phyloP scores from a whole-genome alignment of 2,113 vertebrate species.

The Progne subis region DNA sequence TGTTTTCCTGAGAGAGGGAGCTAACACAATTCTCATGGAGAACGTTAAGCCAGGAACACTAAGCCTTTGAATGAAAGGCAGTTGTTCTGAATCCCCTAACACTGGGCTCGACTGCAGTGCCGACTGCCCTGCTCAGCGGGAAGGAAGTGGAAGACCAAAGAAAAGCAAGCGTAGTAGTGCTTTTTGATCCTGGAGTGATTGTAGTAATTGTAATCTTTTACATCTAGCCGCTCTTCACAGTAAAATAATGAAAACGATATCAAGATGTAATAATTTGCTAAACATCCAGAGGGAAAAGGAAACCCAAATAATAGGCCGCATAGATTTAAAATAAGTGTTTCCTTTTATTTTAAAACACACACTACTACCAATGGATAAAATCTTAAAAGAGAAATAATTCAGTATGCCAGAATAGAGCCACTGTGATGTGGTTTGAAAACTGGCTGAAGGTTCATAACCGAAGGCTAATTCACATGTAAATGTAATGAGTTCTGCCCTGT shows the following conservation, averaged over 20 bases:
- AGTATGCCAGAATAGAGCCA: conserved; percentile 15
- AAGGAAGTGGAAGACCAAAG: conserved; percentile 42
- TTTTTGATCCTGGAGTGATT: conserved; percentile 28
- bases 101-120: background rate
- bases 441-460: conserved; percentile 37
- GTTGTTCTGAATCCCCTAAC: background rate
- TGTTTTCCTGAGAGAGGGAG: background rate
- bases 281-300: conserved; percentile 36
- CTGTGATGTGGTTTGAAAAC: conserved; percentile 59
- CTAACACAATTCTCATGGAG: background rate
- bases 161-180: background rate
- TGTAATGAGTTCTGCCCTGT: conserved; percentile 2
- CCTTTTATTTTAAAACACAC: conserved; percentile 31
- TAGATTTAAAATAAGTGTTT: background rate
- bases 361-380: conserved; percentile 27
- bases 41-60: background rate
- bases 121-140: background rate
- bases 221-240: background rate
- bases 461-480: conserved; percentile 21
- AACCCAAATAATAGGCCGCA: conserved; percentile 11
- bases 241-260: background rate
- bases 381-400: conserved; percentile 45
- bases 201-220: conserved; percentile 39
- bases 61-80: background rate
- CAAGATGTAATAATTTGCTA: conserved; percentile 32